Evolutionary conservation across 92 coral and sea anemone species (phyloP), one percentile per base, ranked within the genome.

Genomic region (Phymanthus crucifer): DNA sequence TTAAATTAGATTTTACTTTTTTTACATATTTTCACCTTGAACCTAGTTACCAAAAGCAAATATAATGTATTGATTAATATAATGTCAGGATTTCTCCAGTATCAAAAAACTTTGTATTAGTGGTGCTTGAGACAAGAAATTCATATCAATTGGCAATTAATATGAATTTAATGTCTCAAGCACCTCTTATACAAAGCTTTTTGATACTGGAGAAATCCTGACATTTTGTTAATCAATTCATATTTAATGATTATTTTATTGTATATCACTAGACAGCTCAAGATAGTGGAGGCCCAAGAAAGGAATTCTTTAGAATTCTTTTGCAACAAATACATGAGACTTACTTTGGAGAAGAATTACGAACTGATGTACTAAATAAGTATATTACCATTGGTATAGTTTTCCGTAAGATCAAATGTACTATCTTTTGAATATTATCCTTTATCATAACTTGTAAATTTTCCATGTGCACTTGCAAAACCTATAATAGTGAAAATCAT

Each of bases 211-310:
- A 47, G 16, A 47, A 47, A 47, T 47, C 56, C 56, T 47, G 56
- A 47, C 56, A 47, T 17, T 47, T 47, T 9, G 14, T 47, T 47
- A 3, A 47, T 47, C 5, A 47, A 17, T 47, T 5, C 21, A 43
- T 43, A 7, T 50, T 1, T 50, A 50, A 50, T 50, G 1, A 50
- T 50, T 17, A 1, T 50, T 58, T 35, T 14, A 50, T 50, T 50
- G 24, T 50, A n/a, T 50, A 50, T 50, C 58, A 50, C 0, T 24
- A 71, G 75, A 71, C 75, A 33, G 82, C 82, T 47, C 74, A 77
- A 77, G 82, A 77, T 48, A 32, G 54, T 19, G 82, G 82, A 35
- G 82, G 82, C 38, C 82, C 82, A 77, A 37, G 74, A 77, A 77
- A 77, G 81, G 81, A 77, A 61, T 57, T 77, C 19, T 77, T 77